A percentile compares a stretch with the other conserved stretches of the same genome.
phyloP scores from a whole-genome alignment of 2,888 invertebrate species.

The Adela reaumurella region DNA sequence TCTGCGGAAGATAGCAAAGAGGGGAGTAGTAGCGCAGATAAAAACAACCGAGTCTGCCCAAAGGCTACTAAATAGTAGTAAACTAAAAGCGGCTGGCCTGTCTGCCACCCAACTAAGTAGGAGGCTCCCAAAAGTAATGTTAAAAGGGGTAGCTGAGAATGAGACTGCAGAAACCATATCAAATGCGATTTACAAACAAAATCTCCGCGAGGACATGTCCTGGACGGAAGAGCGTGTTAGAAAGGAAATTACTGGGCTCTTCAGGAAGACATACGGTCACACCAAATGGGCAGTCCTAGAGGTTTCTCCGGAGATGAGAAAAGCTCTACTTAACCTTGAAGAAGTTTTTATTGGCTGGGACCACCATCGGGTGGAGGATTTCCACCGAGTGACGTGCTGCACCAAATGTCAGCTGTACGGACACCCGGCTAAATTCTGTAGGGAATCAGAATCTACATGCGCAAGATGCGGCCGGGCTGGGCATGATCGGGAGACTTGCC shows the following conservation, averaged over 20 bases:
- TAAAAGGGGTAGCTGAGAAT: neutral
- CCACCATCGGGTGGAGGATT: constrained; percentile 6
- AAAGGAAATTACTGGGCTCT: neutral
- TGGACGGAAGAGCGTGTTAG: neutral
- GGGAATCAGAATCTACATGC: constrained; percentile 7
- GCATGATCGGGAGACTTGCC: constrained; percentile 9
- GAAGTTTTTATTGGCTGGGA: constrained; percentile 13
- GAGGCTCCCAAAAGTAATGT: neutral
- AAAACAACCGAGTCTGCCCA: neutral
- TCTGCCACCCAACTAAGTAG: neutral
- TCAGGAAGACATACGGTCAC: no score
- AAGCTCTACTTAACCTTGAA: neutral
- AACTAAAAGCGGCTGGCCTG: neutral
- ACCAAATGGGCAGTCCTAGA: constrained; percentile 7
- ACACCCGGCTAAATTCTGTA: constrained; percentile 17
- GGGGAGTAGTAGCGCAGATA: neutral
- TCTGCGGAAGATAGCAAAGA: neutral
- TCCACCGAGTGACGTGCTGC: constrained; percentile 12
- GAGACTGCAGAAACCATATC: neutral
- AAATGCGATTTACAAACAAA: neutral
- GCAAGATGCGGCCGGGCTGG: constrained; percentile 14
- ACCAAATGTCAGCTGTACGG: constrained; percentile 19
- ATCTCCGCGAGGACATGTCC: neutral
- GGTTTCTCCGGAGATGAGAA: constrained; percentile 5
- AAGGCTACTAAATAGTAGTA: neutral